Percentiles rank a stretch among this genome's conserved stretches.
phyloP scores from a whole-genome alignment of 2,113 vertebrate species.

The Thamnophis sirtalis region DNA sequence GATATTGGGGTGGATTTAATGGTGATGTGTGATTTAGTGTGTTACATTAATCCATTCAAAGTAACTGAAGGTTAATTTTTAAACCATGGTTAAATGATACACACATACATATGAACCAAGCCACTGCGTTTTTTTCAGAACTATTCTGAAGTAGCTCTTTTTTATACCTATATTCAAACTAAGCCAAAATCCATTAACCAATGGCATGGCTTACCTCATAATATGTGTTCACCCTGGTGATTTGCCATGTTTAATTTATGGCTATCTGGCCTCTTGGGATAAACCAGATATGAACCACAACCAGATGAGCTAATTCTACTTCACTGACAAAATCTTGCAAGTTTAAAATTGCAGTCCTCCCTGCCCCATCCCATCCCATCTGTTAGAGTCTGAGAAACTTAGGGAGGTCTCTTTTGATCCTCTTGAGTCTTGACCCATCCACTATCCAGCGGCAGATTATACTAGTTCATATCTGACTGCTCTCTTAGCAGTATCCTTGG shows the following conservation, averaged over 20 bases:
- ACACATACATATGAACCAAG: background rate
- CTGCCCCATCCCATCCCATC: background rate
- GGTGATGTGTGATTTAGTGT: background rate
- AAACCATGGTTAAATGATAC: background rate
- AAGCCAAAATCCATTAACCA: background rate
- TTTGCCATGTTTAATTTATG: background rate
- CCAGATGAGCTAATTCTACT: background rate
- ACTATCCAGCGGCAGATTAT: background rate
- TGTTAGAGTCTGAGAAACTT: background rate
- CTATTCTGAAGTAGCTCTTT: background rate
- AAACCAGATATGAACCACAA: background rate
- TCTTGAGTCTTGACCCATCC: background rate
- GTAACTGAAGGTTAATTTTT: background rate
- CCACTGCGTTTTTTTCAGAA: background rate
- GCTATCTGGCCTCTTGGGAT: background rate
- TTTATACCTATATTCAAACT: background rate
- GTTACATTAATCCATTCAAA: background rate
- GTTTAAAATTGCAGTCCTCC: background rate
- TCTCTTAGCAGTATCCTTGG: background rate
- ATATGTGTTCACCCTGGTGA: background rate
- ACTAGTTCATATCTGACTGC: background rate
- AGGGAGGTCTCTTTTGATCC: background rate
- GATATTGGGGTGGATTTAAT: background rate
- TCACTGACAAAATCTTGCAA: background rate
- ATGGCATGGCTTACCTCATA: background rate